A percentile compares a stretch with the other conserved stretches of the same genome.
These are phyloP conservation scores for Sylvia atricapilla DNA, from an alignment of 2,113 vertebrate species.

Conservation along the genomic window DNA sequence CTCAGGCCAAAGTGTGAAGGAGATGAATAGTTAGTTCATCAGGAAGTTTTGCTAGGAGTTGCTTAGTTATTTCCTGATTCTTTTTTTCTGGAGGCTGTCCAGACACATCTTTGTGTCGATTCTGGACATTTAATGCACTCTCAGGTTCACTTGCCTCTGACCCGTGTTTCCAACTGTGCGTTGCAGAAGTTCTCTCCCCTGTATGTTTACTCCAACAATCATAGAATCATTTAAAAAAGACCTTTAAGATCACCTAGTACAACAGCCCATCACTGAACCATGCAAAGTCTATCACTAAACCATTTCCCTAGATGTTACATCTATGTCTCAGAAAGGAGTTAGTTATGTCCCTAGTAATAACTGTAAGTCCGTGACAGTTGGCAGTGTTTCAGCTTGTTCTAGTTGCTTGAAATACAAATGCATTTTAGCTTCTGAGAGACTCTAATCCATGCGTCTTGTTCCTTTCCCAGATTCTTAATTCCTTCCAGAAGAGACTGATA, in stretches of 20 bases:
- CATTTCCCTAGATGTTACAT: too few relatives aligned
- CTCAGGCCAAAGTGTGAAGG: neutral
- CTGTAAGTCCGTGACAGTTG: neutral
- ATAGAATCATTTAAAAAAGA: neutral
- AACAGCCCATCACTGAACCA: neutral
- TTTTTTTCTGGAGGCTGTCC: neutral
- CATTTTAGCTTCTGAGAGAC: neutral
- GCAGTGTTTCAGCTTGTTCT: neutral
- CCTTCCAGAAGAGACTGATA: neutral
- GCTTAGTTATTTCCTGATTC: neutral
- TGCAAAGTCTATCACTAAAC: neutral
- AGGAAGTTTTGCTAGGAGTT: neutral
- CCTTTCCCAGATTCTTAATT: neutral
- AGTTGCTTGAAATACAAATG: neutral
- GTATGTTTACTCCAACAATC: neutral
- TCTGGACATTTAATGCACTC: neutral
- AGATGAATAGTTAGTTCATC: neutral
- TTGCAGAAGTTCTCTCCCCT: neutral
- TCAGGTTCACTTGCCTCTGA: neutral
- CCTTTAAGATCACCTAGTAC: neutral
- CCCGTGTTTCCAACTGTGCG: fast-evolving
- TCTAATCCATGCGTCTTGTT: neutral
- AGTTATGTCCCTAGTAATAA: neutral
- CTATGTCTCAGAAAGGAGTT: neutral
- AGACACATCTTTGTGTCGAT: fast-evolving